Percentiles rank a stretch among this genome's conserved stretches.
phyloP scores from a whole-genome alignment of 2,113 vertebrate species.

The Haemorhous mexicanus region DNA sequence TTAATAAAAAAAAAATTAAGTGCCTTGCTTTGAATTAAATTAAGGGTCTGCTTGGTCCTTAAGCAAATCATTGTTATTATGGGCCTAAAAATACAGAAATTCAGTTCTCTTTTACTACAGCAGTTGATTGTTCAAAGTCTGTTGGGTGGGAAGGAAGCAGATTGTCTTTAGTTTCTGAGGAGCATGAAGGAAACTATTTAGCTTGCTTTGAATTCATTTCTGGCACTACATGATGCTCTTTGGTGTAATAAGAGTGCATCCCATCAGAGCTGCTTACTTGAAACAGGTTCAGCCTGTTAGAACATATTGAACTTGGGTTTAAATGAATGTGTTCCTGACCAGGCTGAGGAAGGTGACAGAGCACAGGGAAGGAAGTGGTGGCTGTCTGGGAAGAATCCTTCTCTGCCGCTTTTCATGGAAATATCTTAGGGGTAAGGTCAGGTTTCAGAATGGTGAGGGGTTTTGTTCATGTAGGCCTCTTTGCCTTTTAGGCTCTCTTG shows the following conservation, averaged over 20 bases:
- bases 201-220: neutral
- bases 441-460: neutral
- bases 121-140: neutral
- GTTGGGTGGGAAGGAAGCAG: neutral
- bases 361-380: rapidly evolving
- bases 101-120: neutral
- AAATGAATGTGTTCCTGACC: neutral
- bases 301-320: too few species aligned
- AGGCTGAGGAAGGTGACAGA: neutral
- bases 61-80: neutral
- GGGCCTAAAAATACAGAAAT: neutral
- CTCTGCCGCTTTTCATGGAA: neutral
- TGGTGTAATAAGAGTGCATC: neutral
- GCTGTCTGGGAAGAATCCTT: neutral
- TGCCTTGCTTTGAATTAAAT: neutral
- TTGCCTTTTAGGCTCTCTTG: neutral
- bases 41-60: neutral
- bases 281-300: neutral
- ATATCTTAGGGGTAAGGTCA: neutral
- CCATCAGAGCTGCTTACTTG: rapidly evolving
- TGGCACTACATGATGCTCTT: neutral
- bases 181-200: neutral
- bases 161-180: neutral
- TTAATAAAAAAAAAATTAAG: neutral
- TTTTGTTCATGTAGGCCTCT: neutral